Evolutionary conservation across 2,113 vertebrate genomes (phyloP), one percentile per base, ranked within the genome.

Genomic region (Cyanistes caeruleus): DNA sequence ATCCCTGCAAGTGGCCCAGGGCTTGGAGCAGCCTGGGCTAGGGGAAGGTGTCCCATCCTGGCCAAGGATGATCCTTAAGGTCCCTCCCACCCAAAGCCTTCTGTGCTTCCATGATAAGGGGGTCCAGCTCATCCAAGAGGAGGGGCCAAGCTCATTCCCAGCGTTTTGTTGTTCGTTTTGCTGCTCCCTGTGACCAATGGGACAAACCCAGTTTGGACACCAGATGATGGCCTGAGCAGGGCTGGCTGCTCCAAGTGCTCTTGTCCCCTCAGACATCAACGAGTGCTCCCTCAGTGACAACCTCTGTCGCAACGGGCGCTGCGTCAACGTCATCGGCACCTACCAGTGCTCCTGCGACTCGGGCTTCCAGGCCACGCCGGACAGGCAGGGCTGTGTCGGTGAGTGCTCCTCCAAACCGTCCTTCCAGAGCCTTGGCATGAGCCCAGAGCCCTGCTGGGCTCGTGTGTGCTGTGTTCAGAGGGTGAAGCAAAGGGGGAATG

Each of bases 291-390:
- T 99, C n/a, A 99, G 98, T 25, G 98, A 98, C 87, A 98, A 98
- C 96, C 96, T 99, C 92, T 99, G 99, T 65, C 98, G 97, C 73
- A 98, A 99, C 0, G 99, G 99, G 16, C 98, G 98, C 75, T 99
- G 99, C 2, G 93, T 99, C 91, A 99, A 99, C 46, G 95, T 99
- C 98, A 97, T 99, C 3, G 99, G 99, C 28, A 98, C 98, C 74
- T 99, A 99, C 97, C 99, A 99, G 95, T 99, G 99, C 37, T 97
- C 98, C 5, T 99, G 99, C 22, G 97, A 99, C 74, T 97, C 98
- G 0, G 99, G 99, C 13, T 99, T 99, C 98, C 99, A 98, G 98
- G 98, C 95, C 80, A 99, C 99, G 0, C 98, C 97, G 0, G 99
- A 99, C 96, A 93, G 97, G n/a, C 98, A 98, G 93, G 99, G 98